These are phyloP conservation scores for Unio delphinus DNA, from an alignment of 2,888 invertebrate genomes.

Conservation along the genomic window DNA sequence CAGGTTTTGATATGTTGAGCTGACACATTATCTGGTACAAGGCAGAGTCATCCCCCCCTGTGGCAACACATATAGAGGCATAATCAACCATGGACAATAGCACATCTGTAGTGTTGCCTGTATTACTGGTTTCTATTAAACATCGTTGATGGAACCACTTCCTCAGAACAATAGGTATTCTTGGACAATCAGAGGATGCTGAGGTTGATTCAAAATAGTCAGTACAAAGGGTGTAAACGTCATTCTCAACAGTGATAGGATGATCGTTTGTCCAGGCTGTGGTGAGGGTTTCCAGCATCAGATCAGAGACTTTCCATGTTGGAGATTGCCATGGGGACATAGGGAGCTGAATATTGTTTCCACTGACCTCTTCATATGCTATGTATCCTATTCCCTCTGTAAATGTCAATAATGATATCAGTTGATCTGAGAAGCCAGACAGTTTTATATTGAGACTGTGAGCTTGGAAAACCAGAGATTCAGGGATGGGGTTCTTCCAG, in stretches of 20 bases:
- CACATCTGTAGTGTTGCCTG: slow-evolving; percentile 28
- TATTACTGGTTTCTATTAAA: slow-evolving; percentile 26
- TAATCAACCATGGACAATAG: slow-evolving; percentile 42
- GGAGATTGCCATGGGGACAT: slow-evolving; percentile 53
- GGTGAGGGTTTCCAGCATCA: slow-evolving; percentile 26
- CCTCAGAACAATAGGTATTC: slow-evolving; percentile 15
- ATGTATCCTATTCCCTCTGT: slow-evolving; percentile 44
- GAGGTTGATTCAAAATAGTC: slow-evolving; percentile 33
- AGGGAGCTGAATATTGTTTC: slow-evolving; percentile 48
- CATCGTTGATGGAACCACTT: slow-evolving; percentile 43
- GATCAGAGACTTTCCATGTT: slow-evolving; percentile 42
- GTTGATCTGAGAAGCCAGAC: slow-evolving; percentile 38
- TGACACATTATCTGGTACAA: slow-evolving; percentile 25
- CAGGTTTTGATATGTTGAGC: slow-evolving; percentile 25
- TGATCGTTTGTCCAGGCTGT: slow-evolving; percentile 6
- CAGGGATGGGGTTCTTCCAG: slow-evolving; percentile 47
- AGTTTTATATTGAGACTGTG: slow-evolving; percentile 45
- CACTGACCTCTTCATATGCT: slow-evolving; percentile 40
- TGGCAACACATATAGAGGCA: slow-evolving; percentile 26
- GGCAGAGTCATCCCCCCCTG: slow-evolving; percentile 11
- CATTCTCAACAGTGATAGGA: slow-evolving; percentile 12
- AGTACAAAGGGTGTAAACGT: slow-evolving; percentile 23
- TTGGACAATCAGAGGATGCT: slow-evolving; percentile 26
- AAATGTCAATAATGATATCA: slow-evolving; percentile 43
- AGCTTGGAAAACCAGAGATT: slow-evolving; percentile 44